These are phyloP conservation scores for Seriola aureovittata DNA, from an alignment of 2,113 vertebrate genomes.

Conservation along the genomic window DNA sequence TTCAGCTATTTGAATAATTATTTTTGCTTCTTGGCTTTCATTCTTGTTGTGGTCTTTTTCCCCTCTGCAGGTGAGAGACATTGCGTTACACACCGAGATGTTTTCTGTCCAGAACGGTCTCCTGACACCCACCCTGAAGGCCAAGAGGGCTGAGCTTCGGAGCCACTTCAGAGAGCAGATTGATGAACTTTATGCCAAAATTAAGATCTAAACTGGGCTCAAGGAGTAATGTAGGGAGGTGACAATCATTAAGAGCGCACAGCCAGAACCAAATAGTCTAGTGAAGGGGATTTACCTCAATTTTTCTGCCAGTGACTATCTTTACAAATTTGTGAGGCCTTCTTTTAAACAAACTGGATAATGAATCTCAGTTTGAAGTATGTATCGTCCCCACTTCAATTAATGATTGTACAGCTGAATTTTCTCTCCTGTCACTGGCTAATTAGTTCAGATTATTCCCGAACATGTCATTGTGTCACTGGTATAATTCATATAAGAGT, in stretches of 20 bases:
- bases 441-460: neutral
- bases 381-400: neutral
- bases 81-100: conserved; percentile 88
- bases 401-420: conserved; percentile 3
- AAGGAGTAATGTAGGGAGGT: neutral
- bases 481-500: conserved; percentile 13
- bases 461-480: neutral
- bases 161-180: conserved; percentile 90
- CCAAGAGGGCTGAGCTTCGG: conserved; percentile 90
- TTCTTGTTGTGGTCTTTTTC: neutral
- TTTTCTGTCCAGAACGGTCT: conserved; percentile 95
- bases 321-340: neutral
- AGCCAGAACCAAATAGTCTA: conserved; percentile 33
- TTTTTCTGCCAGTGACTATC: conserved; percentile 24
- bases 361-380: conserved; percentile 10
- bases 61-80: conserved; percentile 89
- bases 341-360: conserved; percentile 4
- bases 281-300: neutral
- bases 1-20: neutral
- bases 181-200: conserved; percentile 91
- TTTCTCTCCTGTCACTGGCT: neutral
- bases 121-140: conserved; percentile 96
- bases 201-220: conserved; percentile 85
- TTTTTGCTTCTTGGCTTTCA: neutral
- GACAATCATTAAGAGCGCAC: conserved; percentile 25